phyloP scores from a whole-genome alignment of 2,113 vertebrate genomes.

The Okapia johnstoni region DNA sequence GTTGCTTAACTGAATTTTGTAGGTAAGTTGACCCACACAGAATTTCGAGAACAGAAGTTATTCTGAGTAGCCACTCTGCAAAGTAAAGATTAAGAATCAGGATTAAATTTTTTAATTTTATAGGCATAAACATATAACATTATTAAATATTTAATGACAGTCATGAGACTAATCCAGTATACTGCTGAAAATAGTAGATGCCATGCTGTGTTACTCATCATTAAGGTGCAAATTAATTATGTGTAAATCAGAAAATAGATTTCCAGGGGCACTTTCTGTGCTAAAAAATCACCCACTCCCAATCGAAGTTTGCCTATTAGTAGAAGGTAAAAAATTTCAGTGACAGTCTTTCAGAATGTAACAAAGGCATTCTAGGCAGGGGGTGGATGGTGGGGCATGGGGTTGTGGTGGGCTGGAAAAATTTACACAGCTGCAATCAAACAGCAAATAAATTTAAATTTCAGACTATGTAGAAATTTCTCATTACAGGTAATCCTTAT shows the following conservation, averaged over 20 bases:
- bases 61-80: background rate
- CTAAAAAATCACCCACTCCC: background rate
- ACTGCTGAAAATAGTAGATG: background rate
- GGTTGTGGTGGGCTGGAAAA: background rate
- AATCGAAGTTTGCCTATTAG: background rate
- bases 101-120: background rate
- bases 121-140: background rate
- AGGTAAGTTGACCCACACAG: background rate
- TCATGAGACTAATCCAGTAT: background rate
- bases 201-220: background rate
- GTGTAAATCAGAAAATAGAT: background rate
- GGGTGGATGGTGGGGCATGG: rapidly evolving
- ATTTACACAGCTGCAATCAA: background rate
- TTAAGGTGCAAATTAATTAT: background rate
- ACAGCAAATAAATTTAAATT: slow-evolving; percentile 12
- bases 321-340: background rate
- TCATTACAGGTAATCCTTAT: background rate
- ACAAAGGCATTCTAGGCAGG: background rate
- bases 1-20: background rate
- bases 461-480: background rate
- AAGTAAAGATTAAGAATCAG: background rate
- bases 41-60: background rate
- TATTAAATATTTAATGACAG: slow-evolving; percentile 8
- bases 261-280: background rate
- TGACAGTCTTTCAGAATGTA: background rate